Percentiles rank a stretch among this genome's conserved stretches.
These are phyloP conservation scores for Phoenicopterus ruber DNA, from an alignment of 2,113 vertebrate species.

Conservation along the genomic window DNA sequence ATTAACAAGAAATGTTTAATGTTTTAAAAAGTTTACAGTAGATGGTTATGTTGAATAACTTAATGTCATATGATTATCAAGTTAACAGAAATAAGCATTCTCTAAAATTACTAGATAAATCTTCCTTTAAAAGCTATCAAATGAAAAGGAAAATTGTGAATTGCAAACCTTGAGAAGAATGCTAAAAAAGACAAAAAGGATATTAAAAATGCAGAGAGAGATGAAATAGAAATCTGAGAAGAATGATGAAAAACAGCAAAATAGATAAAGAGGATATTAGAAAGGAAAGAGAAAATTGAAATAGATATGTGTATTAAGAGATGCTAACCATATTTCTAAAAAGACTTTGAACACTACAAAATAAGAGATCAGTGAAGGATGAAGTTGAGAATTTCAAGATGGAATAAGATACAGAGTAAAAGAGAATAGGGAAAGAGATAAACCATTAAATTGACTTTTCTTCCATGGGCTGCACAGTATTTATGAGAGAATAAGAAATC, in stretches of 20 bases:
- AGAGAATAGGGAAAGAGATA: not conserved
- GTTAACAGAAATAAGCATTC: constrained; percentile 1
- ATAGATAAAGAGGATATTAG: constrained; percentile 26
- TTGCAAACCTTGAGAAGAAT: not conserved
- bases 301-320: not conserved
- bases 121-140: not conserved
- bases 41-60: not conserved
- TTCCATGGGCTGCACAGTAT: not conserved
- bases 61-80: not conserved
- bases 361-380: constrained; percentile 10
- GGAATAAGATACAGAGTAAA: not conserved
- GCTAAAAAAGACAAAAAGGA: not conserved
- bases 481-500: constrained; percentile 20
- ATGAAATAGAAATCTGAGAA: constrained; percentile 12
- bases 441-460: constrained; percentile 34
- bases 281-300: constrained; percentile 31
- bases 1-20: not conserved
- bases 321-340: not conserved
- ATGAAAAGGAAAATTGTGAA: not conserved
- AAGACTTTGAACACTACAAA: not conserved
- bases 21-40: not conserved
- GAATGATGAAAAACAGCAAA: constrained; percentile 26
- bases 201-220: constrained; percentile 34
- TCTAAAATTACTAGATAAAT: not conserved
- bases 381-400: constrained; percentile 14